A percentile compares a stretch with the other conserved stretches of the same genome.
phyloP scores from a whole-genome alignment of 2,888 invertebrate genomes.

The Aethes cnicana region DNA sequence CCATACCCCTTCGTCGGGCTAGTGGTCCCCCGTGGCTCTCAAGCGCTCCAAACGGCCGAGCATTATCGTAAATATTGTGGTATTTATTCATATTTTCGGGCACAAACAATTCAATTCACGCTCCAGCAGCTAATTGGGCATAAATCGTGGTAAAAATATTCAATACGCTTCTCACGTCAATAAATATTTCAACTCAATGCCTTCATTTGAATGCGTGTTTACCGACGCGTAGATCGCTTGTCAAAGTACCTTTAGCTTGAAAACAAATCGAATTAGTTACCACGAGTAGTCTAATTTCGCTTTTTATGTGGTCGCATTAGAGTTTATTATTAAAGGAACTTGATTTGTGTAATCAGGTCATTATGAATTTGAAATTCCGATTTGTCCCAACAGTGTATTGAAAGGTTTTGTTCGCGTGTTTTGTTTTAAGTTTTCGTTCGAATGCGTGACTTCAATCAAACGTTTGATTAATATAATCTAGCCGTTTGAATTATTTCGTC shows the following conservation, averaged over 20 bases:
- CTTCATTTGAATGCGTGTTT: slow-evolving; percentile 71
- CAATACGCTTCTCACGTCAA: slow-evolving; percentile 76
- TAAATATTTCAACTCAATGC: slow-evolving; percentile 70
- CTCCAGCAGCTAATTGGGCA: slow-evolving; percentile 78
- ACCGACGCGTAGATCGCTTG: slow-evolving; percentile 56
- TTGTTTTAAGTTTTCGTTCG: slow-evolving; percentile 44
- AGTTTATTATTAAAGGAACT: background rate
- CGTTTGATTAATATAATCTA: slow-evolving; percentile 52
- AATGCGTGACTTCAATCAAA: slow-evolving; percentile 47
- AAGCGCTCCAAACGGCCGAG: slow-evolving; percentile 70
- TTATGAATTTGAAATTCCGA: slow-evolving; percentile 37
- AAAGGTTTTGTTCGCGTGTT: slow-evolving; percentile 49
- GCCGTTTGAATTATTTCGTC: slow-evolving; percentile 20
- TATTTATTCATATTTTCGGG: slow-evolving; percentile 77
- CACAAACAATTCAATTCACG: slow-evolving; percentile 82
- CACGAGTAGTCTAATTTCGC: background rate
- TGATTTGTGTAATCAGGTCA: background rate
- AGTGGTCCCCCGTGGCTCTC: slow-evolving; percentile 60
- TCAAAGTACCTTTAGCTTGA: background rate
- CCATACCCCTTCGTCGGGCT: slow-evolving; percentile 68
- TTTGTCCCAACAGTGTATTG: slow-evolving; percentile 56
- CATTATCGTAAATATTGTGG: slow-evolving; percentile 81
- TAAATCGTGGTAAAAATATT: slow-evolving; percentile 78
- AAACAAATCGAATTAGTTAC: background rate
- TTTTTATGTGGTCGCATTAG: background rate